Conservation (phyloP, 2,797 vertebrate species). For the Diplodus sargus region DNA sequence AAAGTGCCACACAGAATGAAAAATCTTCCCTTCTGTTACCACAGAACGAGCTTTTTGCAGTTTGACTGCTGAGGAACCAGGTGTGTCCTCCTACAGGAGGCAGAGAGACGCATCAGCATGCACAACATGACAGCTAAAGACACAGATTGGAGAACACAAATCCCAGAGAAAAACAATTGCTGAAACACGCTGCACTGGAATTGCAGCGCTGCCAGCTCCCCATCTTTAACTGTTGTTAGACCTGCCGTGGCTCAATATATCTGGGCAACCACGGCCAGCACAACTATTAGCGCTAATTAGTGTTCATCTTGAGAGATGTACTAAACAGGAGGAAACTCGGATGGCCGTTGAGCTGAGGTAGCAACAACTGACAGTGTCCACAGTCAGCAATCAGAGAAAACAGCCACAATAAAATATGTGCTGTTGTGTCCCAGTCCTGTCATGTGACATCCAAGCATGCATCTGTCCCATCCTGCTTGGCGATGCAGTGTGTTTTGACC, state of each 20-base stretch:
- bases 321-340: neutral
- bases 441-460: conserved; percentile 29
- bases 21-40: neutral
- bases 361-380: conserved; percentile 24
- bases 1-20: neutral
- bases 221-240: conserved; percentile 20
- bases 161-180: conserved; percentile 43
- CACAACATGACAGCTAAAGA: conserved; percentile 40
- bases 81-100: conserved; percentile 43
- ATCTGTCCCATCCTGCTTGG: conserved; percentile 18
- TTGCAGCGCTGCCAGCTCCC: conserved; percentile 15
- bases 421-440: conserved; percentile 39
- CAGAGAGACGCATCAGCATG: conserved; percentile 52
- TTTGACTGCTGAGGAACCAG: conserved; percentile 25
- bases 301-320: neutral
- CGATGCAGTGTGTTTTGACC: conserved; percentile 24
- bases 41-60: conserved; percentile 11
- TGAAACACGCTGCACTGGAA: conserved; percentile 23
- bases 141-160: conserved; percentile 54
- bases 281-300: conserved; percentile 21
- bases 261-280: neutral
- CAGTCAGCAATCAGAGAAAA: conserved; percentile 27
- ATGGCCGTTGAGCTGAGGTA: conserved; percentile 6
- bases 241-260: conserved; percentile 10
- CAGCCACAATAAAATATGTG: conserved; percentile 13